These are phyloP conservation scores for Hylaea fasciaria DNA, from an alignment of 2,888 invertebrate species.

Conservation along the genomic window DNA sequence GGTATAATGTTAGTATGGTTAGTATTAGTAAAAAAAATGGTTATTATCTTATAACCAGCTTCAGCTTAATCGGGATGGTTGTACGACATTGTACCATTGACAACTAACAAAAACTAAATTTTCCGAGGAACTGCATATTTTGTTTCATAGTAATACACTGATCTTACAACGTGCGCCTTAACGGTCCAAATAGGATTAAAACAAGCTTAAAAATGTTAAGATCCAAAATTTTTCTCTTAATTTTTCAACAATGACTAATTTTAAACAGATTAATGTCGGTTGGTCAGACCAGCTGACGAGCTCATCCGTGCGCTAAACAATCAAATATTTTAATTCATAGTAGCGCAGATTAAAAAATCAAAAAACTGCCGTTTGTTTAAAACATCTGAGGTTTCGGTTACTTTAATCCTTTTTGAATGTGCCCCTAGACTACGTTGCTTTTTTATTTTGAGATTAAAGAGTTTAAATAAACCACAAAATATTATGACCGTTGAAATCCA, in stretches of 20 bases:
- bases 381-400: neutral
- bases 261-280: conserved; percentile 65
- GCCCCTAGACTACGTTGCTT: conserved; percentile 16
- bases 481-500: neutral
- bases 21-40: conserved; percentile 20
- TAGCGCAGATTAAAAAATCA: conserved; percentile 46
- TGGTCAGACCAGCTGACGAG: conserved; percentile 37
- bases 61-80: too few species aligned
- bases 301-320: conserved; percentile 50
- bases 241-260: conserved; percentile 55
- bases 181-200: conserved; percentile 10
- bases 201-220: conserved; percentile 41
- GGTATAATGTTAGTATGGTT: conserved; percentile 9
- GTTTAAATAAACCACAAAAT: neutral
- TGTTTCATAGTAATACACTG: conserved; percentile 15
- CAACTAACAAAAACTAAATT: too few species aligned
- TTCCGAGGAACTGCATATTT: too few species aligned
- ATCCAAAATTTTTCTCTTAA: conserved; percentile 30
- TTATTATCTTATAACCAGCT: neutral
- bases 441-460: conserved; percentile 5
- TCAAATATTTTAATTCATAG: conserved; percentile 30
- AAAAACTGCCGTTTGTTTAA: conserved; percentile 16
- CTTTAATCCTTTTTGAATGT: conserved; percentile 29
- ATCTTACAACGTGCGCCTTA: conserved; percentile 10
- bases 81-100: too few species aligned